Percentiles rank a stretch among this genome's conserved stretches.
Evolutionary conservation across 2,888 invertebrate genomes (phyloP).

Genomic region (Hedya salicella): DNA sequence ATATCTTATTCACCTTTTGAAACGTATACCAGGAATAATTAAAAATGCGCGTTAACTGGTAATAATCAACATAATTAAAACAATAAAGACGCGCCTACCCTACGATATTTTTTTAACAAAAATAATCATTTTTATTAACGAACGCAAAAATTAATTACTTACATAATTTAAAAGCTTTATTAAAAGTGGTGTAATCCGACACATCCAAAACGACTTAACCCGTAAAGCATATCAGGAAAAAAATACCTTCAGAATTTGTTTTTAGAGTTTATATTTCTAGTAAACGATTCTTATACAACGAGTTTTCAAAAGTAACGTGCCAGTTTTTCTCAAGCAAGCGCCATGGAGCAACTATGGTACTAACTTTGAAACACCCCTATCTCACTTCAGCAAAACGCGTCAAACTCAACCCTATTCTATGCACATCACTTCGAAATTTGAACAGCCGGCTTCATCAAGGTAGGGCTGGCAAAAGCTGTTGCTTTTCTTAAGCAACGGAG

Average conservation of each 20-base stretch:
- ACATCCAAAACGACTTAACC: not conserved
- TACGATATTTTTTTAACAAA: conserved; percentile 1
- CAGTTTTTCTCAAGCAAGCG: conserved; percentile 24
- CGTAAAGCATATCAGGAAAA: not conserved
- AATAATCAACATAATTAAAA: not conserved
- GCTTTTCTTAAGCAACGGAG: conserved; percentile 48
- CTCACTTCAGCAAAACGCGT: not conserved
- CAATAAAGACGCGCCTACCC: not conserved
- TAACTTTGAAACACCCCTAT: conserved; percentile 8
- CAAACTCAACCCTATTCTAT: not conserved
- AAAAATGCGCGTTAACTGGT: not conserved
- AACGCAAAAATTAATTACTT: conserved; percentile 30
- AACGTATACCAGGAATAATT: too few relatives aligned
- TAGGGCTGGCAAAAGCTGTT: conserved; percentile 5
- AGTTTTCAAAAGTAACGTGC: conserved; percentile 17
- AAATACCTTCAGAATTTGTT: not conserved
- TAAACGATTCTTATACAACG: not conserved
- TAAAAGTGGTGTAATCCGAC: not conserved
- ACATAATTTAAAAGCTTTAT: conserved; percentile 35
- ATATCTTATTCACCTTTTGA: too few relatives aligned
- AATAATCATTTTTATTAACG: conserved; percentile 26
- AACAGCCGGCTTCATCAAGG: not conserved
- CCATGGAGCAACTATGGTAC: not conserved
- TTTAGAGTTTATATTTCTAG: conserved; percentile 15
- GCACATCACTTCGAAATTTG: not conserved